Base-by-base conservation (phyloP, 2,113 vertebrate species). In the Bombycilla garrulus region DNA sequence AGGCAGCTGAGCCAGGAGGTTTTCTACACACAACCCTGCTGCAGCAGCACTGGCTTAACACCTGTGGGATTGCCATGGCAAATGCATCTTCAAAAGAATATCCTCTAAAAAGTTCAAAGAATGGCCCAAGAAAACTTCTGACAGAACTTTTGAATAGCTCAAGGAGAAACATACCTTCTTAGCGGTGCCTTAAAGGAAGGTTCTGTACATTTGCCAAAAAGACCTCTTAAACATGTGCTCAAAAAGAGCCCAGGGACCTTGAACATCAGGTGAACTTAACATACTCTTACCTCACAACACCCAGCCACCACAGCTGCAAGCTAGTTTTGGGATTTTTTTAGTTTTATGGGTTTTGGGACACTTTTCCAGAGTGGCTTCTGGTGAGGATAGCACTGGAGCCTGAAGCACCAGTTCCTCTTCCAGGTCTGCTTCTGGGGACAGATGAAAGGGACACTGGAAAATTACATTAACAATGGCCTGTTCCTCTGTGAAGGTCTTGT, bases 321-420 rank as follows among this genome's bases (percentile, higher is more conserved):
- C 10, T 5, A 10, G 7, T 38, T 38, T 38, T 38, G 38, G 38
- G 38, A 38, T 38, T 38, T 38, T 38, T 38, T 38, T 38, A 38
- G 38, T 38, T 38, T 38, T 38, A 0, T 8, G n/a, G 35, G 2
- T 24, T 42, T 50, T 20, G 6, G 18, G 4, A 21, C 8, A 51
- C 8, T 19, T 76, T 78, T 66, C n/a, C 35, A 13, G 31, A 26
- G 26, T 21, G 64, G 22, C 26, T 62, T 20, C 9, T 2, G 2
- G 15, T 69, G 15, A 48, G 35, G 16, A 51, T 71, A 12, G 4
- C 0, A 0, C 33, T n/a, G 35, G 22, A 62, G 28, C 25, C 13
- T 6, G 2, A 53, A 40, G 12, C 1, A 0, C 6, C 40, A 17
- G 4, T 22, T 16, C 7, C 24, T 54, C n/a, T 40, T 38, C 28